Base-by-base conservation (phyloP, 1,140 invertebrate species). In the Teleogryllus occipitalis region DNA sequence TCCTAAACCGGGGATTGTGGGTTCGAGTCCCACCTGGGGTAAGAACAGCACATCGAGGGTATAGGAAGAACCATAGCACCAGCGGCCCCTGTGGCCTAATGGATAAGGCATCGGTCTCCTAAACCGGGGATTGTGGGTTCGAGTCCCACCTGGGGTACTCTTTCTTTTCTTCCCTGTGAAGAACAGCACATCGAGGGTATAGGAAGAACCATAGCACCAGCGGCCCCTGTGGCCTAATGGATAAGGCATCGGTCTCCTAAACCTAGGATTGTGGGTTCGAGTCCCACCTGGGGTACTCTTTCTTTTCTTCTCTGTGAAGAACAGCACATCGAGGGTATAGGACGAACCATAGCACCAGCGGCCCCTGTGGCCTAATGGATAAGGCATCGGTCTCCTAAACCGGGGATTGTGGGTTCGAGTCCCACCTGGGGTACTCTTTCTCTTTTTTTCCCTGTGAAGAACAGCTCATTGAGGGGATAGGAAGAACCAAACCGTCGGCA, bases 161-260 rank as follows among this genome's bases (percentile, higher is more conserved):
- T n/a, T n/a, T n/a, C n/a, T n/a, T n/a, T n/a, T n/a, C n/a, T n/a
- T n/a, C n/a, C n/a, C n/a, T n/a, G n/a, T n/a, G n/a, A n/a, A n/a
- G n/a, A n/a, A n/a, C n/a, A n/a, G n/a, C n/a, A n/a, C n/a, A n/a
- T n/a, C n/a, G n/a, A n/a, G n/a, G n/a, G n/a, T n/a, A n/a, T n/a
- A n/a, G n/a, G n/a, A n/a, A n/a, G n/a, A n/a, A n/a, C n/a, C n/a
- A n/a, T n/a, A n/a, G n/a, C n/a, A n/a, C n/a, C n/a, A n/a, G n/a
- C 10, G 80, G 89, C 89, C 89, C 89, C 89, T 90, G 90, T 91
- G 90, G 90, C 90, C 90, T 90, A 91, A 91, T 91, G 90, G 90
- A 91, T 91, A 91, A 91, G 90, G 90, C 90, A 91, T 91, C 90
- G 90, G 90, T 90, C 90, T 91, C 90, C 90, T 90, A 90, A 91